Conservation (phyloP, 2,888 invertebrate genomes). For the Polia nebulosa region DNA sequence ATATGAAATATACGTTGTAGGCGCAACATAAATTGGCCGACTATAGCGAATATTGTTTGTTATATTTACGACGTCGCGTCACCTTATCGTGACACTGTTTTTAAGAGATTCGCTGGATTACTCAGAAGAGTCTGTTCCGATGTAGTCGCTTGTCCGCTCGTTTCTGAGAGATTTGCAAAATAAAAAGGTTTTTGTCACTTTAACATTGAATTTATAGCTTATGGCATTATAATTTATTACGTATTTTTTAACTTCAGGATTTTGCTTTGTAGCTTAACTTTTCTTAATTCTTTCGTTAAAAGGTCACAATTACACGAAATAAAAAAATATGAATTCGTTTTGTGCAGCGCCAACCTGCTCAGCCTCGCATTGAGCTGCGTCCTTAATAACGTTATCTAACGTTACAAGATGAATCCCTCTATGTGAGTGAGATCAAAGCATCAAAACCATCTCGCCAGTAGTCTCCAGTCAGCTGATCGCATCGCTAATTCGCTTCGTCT, state of each 20-base stretch:
- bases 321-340: no score
- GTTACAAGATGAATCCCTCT: background rate
- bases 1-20: conserved; percentile 16
- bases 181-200: conserved; percentile 8
- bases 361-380: background rate
- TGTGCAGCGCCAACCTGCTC: no score
- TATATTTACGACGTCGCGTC: conserved; percentile 4
- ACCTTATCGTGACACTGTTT: conserved; percentile 29
- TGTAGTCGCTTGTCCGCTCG: background rate
- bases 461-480: background rate
- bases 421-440: background rate
- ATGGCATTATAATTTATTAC: no score
- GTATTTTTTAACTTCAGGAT: background rate
- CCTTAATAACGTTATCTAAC: no score
- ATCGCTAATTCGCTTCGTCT: background rate
- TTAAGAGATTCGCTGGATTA: conserved; percentile 45
- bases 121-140: conserved; percentile 19
- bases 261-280: background rate
- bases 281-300: background rate
- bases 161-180: background rate
- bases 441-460: background rate
- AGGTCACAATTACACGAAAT: no score
- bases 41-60: conserved; percentile 10
- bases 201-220: background rate
- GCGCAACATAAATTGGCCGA: conserved; percentile 5